phyloP scores from a whole-genome alignment of 2,797 vertebrate genomes.

The Sebastes diploproa region DNA sequence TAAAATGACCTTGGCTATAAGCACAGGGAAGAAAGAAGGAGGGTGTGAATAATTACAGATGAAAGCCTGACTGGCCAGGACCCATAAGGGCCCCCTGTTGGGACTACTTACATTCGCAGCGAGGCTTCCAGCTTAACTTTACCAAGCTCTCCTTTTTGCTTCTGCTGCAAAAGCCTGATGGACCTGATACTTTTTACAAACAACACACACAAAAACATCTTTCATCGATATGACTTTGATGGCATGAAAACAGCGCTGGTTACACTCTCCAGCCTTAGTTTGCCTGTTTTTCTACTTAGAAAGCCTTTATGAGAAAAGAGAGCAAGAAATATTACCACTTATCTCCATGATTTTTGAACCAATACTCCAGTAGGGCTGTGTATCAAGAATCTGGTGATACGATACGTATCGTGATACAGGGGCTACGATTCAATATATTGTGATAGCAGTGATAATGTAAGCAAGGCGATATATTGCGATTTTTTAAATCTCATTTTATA shows the following conservation, averaged over 20 bases:
- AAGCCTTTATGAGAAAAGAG: not conserved
- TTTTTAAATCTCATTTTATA: too few species aligned
- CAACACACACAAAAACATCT: not conserved
- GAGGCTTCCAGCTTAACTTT: constrained; percentile 40
- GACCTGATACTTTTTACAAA: not conserved
- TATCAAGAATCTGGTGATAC: too few species aligned
- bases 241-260: not conserved
- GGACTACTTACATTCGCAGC: constrained; percentile 53
- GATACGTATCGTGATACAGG: too few species aligned
- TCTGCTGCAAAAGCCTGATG: not conserved
- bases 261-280: not conserved
- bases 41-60: constrained; percentile 70
- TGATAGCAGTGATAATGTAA: too few species aligned
- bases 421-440: too few species aligned
- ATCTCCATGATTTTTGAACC: not conserved
- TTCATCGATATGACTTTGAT: not conserved
- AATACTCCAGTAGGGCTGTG: not conserved
- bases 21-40: constrained; percentile 52
- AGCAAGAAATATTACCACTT: not conserved
- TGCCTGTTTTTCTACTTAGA: not conserved
- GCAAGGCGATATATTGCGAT: too few species aligned
- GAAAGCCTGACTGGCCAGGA: constrained; percentile 59
- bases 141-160: constrained; percentile 23
- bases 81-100: constrained; percentile 54
- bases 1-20: constrained; percentile 82